Evolutionary conservation across 2,888 invertebrate genomes (phyloP), one percentile per base, ranked within the genome.

Genomic region (Pachymerium ferrugineum): DNA sequence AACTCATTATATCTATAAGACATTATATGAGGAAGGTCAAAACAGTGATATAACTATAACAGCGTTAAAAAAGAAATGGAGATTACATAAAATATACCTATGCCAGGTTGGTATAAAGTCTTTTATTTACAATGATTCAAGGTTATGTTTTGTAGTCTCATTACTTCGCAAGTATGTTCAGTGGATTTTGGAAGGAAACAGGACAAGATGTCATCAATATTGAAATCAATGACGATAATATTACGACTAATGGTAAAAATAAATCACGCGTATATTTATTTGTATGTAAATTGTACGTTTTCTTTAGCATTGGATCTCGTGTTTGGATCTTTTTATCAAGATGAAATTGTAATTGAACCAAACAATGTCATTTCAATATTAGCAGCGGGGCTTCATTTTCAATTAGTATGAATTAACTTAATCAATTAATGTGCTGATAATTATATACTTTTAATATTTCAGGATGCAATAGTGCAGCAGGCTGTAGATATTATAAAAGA

Each of bases 121-220:
- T n/a, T n/a, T n/a, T n/a, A n/a, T n/a, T n/a, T n/a, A n/a, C n/a
- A n/a, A n/a, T n/a, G n/a, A n/a, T n/a, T n/a, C n/a, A n/a, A n/a
- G n/a, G n/a, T n/a, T n/a, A n/a, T n/a, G n/a, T 76, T 25, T 82
- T 83, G 54, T 81, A 87, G 86, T 90, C 90, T 79, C 89, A 89
- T 0, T 91, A 91, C 81, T 92, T 92, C 82, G 86, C 88, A 12
- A 89, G 90, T 79, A 91, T 92, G 91, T 91, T 91, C 81, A 89
- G 88, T 78, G 91, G 91, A 3, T 87, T 89, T 1, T 92, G 91
- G 91, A 85, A 86, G 78, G 91, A 92, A 82, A 85, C 89, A 0
- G 85, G 86, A 70, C 87, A 89, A 81, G 86, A 86, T 77, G 85
- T 87, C 75, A 87, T 92, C 42, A 84, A 83, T 74, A 89, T 91